Evolutionary conservation across 2,113 vertebrate genomes (phyloP), one percentile per base, ranked within the genome.

Genomic region (Eudyptes chrysolophus): DNA sequence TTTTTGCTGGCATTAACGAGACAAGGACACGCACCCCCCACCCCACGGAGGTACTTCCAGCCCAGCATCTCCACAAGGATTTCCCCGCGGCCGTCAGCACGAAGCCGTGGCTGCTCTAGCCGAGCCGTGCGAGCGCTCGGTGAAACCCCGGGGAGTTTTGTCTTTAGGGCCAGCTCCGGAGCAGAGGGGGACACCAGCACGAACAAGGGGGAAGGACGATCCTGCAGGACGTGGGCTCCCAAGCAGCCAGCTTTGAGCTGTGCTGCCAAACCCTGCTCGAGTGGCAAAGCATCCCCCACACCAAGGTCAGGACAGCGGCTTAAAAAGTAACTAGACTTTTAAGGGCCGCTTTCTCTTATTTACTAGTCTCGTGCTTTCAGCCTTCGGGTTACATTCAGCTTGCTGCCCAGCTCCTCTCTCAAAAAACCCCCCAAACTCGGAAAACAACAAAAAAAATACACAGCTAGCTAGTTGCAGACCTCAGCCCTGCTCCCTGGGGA

Each of bases 51-150:
- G 21, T 13, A 20, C 10, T 58, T 51, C 60, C 55, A 81, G 62
- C 66, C 36, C 72, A 44, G 70, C 60, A 14, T 11, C 76, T 34
- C 76, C 66, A 2, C 2, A 0, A 78, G 74, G 36, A 30, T 6
- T 55, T 54, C 72, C 74, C 79, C 3, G 3, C 0, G 3, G n/a
- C 40, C 51, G 9, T 7, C 6, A 3, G 10, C 66, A 64, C 2
- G 0, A 57, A n/a, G 36, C 12, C 22, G 40, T 2, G 1, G 65
- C 54, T 51, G 82, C 60, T 72, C 52, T 13, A 38, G 30, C 51
- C 0, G 3, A 71, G 65, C 58, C 3, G 1, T 10, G 24, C 0
- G 2, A 60, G 27, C 1, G 0, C 24, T 17, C 20, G 46, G 29
- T 40, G 52, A 61, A 24, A 74, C 29, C 27, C 62, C 1, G 1